A percentile compares a stretch with the other conserved stretches of the same genome.
phyloP scores from a whole-genome alignment of 2,797 vertebrate genomes.

The Sebastolobus altivelis region DNA sequence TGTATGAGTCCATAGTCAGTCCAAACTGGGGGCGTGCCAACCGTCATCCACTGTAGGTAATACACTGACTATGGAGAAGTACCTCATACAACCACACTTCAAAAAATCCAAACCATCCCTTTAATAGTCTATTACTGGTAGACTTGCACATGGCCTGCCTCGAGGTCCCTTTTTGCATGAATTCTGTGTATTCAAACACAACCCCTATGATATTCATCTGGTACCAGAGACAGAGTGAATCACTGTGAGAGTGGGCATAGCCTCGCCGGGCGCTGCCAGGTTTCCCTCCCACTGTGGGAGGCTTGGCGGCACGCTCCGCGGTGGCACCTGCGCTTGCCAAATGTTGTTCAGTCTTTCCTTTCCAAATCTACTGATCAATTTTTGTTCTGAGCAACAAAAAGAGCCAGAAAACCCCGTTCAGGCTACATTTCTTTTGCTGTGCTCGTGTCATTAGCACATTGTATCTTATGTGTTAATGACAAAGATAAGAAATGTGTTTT shows the following conservation, averaged over 20 bases:
- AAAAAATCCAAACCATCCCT: not conserved
- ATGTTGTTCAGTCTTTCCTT: constrained; percentile 85
- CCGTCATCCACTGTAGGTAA: not conserved
- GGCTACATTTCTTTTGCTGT: constrained; percentile 25
- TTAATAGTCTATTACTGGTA: constrained; percentile 54
- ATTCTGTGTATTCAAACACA: constrained; percentile 83
- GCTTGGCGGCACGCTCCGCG: constrained; percentile 64
- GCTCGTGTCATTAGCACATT: constrained; percentile 46
- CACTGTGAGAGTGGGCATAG: constrained; percentile 73
- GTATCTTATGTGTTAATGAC: constrained; percentile 48
- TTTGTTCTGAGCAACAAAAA: constrained; percentile 48
- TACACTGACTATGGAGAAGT: not conserved
- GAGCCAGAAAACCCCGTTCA: constrained; percentile 47
- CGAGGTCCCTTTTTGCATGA: constrained; percentile 86
- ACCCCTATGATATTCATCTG: constrained; percentile 65
- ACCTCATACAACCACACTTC: not conserved
- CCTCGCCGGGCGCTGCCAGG: constrained; percentile 66
- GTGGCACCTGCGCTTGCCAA: constrained; percentile 82
- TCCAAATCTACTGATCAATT: constrained; percentile 77
- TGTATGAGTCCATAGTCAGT: not conserved
- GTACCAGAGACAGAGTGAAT: constrained; percentile 72
- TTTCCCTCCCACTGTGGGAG: constrained; percentile 71
- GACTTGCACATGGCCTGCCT: constrained; percentile 83
- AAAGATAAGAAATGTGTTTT: constrained; percentile 44
- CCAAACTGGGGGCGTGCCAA: not conserved